phyloP scores from a whole-genome alignment of 1,140 invertebrate species.

The Bicyclus anynana region DNA sequence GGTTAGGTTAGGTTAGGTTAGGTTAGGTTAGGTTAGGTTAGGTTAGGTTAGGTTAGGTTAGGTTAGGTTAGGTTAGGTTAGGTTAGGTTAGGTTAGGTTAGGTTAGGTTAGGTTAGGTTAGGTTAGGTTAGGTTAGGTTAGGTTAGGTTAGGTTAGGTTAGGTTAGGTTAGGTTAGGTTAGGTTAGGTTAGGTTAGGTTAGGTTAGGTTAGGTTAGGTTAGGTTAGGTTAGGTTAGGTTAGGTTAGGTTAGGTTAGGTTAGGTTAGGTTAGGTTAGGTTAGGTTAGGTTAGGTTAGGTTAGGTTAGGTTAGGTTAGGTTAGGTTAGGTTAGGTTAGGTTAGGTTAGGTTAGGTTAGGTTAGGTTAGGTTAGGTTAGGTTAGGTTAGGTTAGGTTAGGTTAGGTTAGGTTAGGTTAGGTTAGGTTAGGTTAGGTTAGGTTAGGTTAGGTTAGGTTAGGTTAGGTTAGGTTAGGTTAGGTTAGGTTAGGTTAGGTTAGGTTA shows the following conservation, averaged over 20 bases:
- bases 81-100: no score
- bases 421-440: slow-evolving; percentile 34
- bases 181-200: slow-evolving; percentile 32
- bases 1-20: no score
- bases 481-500: slow-evolving; percentile 29
- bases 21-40: neutral
- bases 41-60: no score
- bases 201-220: slow-evolving; percentile 29
- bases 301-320: slow-evolving; percentile 11
- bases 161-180: slow-evolving; percentile 31
- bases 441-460: slow-evolving; percentile 32
- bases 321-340: slow-evolving; percentile 18
- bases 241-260: no score
- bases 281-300: slow-evolving; percentile 17
- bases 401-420: slow-evolving; percentile 33
- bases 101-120: slow-evolving; percentile 5
- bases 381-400: slow-evolving; percentile 32
- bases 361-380: slow-evolving; percentile 27
- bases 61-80: no score
- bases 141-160: slow-evolving; percentile 11
- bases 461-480: slow-evolving; percentile 34
- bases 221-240: slow-evolving; percentile 16
- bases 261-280: slow-evolving; percentile 6
- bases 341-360: slow-evolving; percentile 2
- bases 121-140: slow-evolving; percentile 6